Evolutionary conservation across 2,797 vertebrate species (phyloP), one percentile per base, ranked within the genome.

Genomic region (Brachymystax lenok): DNA sequence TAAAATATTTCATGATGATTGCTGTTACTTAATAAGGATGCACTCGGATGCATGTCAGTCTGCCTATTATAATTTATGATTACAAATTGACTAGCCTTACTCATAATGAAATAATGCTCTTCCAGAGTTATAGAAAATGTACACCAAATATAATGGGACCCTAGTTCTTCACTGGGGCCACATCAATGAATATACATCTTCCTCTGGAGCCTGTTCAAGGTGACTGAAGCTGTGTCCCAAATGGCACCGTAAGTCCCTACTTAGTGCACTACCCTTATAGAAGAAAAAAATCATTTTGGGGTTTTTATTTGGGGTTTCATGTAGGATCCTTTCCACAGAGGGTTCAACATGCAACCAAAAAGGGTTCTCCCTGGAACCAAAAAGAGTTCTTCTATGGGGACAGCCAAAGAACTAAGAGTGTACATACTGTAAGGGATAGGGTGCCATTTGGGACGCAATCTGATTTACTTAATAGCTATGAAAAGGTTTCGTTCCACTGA

Each of bases 401-500:
- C 35, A 40, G 7, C 35, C 2, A 10, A 40, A 40, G 35, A 40
- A 40, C 35, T 10, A 40, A 40, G 35, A 40, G 35, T 40, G 35
- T 40, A 40, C 35, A 61, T 61, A 35, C 33, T 35, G 33, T 6
- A 21, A 2, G 56, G 56, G 5, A 61, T 61, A 61, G 19, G 5
- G 19, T 59, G n/a, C 56, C 5, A 59, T 21, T 59, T 59, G n/a
- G 56, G 1, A n/a, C 0, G 8, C 6, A 2, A 0, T 1, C 56
- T 8, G 56, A 59, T 95, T 92, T 54, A 91, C 91, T 84, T 82
- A 91, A 88, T 92, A 91, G 91, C 91, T 92, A 94, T 89, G 88
- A 89, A 86, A 86, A 77, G 85, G 84, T 92, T 94, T 87, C 80
- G 82, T 92, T 93, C 92, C 83, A 63, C 80, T 77, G 82, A 92